Conservation (phyloP, 92 coral and sea anemone genomes). For the Metridium senile region DNA sequence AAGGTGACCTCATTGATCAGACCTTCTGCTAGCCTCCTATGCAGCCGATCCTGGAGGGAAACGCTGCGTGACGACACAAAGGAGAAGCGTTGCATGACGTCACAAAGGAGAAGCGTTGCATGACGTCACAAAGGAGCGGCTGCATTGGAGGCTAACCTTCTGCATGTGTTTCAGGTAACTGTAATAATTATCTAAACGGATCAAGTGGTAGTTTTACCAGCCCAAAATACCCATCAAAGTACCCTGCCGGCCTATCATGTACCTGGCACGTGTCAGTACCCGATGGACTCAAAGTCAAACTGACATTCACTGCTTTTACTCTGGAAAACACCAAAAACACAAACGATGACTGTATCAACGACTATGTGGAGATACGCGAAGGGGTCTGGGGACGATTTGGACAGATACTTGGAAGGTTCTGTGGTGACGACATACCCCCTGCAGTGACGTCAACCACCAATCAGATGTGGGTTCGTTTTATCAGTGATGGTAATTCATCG, state of each 20-base stretch:
- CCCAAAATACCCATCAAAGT: constrained; percentile 16
- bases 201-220: constrained; percentile 25
- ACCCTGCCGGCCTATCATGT: constrained; percentile 5
- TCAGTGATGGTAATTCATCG: background rate
- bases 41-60: no score
- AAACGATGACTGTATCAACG: constrained; percentile 24
- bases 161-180: background rate
- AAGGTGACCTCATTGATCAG: no score
- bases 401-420: constrained; percentile 42
- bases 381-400: constrained; percentile 31
- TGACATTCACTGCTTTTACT: constrained; percentile 12
- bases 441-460: constrained; percentile 62
- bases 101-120: no score
- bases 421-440: constrained; percentile 46
- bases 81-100: no score
- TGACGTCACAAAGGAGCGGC: no score
- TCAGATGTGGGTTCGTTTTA: constrained; percentile 59
- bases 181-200: constrained; percentile 16
- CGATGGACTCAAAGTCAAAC: constrained; percentile 7
- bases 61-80: no score
- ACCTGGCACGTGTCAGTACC: constrained; percentile 30
- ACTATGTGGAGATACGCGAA: constrained; percentile 52
- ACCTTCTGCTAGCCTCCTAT: no score
- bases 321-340: constrained; percentile 15
- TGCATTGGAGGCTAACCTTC: background rate